phyloP scores from a whole-genome alignment of 53 echinoderm and acorn worm species.

The Paracentrotus lividus region DNA sequence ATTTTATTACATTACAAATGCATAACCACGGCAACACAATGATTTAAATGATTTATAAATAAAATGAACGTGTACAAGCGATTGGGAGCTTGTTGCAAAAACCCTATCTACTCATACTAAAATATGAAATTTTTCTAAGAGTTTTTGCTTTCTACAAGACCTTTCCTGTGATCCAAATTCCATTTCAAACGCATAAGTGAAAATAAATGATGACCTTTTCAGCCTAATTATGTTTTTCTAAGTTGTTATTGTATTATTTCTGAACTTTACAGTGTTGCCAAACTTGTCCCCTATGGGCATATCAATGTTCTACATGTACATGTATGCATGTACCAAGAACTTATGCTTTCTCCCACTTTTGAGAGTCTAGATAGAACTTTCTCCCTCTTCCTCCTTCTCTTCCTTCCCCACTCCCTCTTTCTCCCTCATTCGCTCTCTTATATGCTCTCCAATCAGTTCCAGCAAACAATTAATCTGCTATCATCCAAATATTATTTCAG shows the following conservation, averaged over 20 bases:
- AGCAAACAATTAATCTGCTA: neutral
- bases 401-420: neutral
- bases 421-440: neutral
- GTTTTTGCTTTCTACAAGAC: too few species aligned
- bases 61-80: too few species aligned
- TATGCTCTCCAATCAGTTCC: neutral
- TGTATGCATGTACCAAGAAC: neutral
- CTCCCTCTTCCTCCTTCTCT: neutral
- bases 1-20: too few species aligned
- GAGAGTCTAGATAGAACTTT: too few species aligned
- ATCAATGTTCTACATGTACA: neutral
- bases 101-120: too few species aligned
- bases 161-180: neutral
- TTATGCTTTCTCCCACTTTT: neutral
- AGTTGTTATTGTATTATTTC: neutral
- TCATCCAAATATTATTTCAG: slow-evolving; percentile 37
- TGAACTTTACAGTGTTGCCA: slow-evolving; percentile 3
- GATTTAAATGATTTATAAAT: too few species aligned
- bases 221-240: slow-evolving; percentile 5
- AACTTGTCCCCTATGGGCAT: neutral
- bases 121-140: too few species aligned
- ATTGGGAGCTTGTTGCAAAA: too few species aligned
- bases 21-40: too few species aligned
- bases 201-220: neutral
- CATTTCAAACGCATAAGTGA: neutral